Conservation (phyloP, 1,140 invertebrate species). For the Drosophila lacertosa region DNA sequence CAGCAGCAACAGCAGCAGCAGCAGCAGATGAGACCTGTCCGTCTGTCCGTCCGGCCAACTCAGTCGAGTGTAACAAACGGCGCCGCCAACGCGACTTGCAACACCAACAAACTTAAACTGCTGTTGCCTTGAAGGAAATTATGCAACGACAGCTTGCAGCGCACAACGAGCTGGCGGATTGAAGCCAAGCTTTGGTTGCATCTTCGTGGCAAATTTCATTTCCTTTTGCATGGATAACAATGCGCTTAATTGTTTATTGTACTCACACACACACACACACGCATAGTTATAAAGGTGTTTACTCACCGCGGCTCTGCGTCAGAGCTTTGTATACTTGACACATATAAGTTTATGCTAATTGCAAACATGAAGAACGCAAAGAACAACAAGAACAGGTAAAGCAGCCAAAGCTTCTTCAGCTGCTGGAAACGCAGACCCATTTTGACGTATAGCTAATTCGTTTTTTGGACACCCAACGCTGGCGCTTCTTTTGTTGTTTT, state of each 20-base stretch:
- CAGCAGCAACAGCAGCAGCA: too few species aligned
- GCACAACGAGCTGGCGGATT: slow-evolving; percentile 8
- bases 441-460: slow-evolving; percentile 15
- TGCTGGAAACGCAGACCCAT: slow-evolving; percentile 81
- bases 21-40: slow-evolving; percentile 10
- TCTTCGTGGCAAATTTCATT: slow-evolving; percentile 33
- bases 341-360: slow-evolving; percentile 82
- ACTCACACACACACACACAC: too few species aligned
- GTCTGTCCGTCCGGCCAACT: slow-evolving; percentile 7
- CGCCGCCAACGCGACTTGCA: slow-evolving; percentile 55
- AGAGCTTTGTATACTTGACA: slow-evolving; percentile 73
- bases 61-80: slow-evolving; percentile 62
- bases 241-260: slow-evolving; percentile 2
- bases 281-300: too few species aligned
- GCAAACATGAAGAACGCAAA: slow-evolving; percentile 84
- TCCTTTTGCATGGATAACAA: slow-evolving; percentile 13
- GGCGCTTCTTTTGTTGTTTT: slow-evolving; percentile 17
- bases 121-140: slow-evolving; percentile 50
- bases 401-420: slow-evolving; percentile 79
- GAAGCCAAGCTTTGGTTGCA: slow-evolving; percentile 33
- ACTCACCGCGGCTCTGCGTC: slow-evolving; percentile 63
- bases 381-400: slow-evolving; percentile 80
- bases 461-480: too few species aligned
- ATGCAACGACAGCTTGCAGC: slow-evolving; percentile 49
- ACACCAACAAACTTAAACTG: slow-evolving; percentile 34